These are phyloP conservation scores for Aphodius sticticus DNA, from an alignment of 2,888 invertebrate species.

Conservation along the genomic window DNA sequence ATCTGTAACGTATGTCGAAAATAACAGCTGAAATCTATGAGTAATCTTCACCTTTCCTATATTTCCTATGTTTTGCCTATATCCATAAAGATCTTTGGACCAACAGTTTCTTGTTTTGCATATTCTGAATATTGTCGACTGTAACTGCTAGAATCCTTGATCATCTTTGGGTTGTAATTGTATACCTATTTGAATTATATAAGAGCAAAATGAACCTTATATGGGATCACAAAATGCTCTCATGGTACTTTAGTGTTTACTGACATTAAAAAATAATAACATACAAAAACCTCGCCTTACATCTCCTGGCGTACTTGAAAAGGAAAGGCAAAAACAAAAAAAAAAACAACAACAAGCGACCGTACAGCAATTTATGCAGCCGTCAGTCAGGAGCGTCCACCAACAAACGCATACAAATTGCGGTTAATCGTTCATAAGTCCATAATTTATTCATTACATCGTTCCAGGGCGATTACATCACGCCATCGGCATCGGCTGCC, in stretches of 20 bases:
- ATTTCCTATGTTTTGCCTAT: no score
- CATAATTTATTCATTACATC: slow-evolving; percentile 51
- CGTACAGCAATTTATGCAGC: slow-evolving; percentile 20
- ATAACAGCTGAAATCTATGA: no score
- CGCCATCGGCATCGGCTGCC: slow-evolving; percentile 49
- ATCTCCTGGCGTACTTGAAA: neutral
- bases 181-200: no score
- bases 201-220: no score
- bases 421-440: slow-evolving; percentile 30
- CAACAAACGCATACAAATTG: slow-evolving; percentile 31
- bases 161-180: no score
- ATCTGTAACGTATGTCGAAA: no score
- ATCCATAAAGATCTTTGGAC: no score
- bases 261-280: neutral
- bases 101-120: no score
- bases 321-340: neutral
- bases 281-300: neutral
- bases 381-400: slow-evolving; percentile 24
- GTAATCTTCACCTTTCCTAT: no score
- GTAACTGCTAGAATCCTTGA: no score
- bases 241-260: neutral
- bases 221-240: neutral
- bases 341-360: neutral
- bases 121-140: no score
- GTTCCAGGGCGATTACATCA: slow-evolving; percentile 46